Percentiles rank a stretch among this genome's conserved stretches.
Evolutionary conservation across 2,888 invertebrate genomes (phyloP).

Genomic region (Clostera curtula): DNA sequence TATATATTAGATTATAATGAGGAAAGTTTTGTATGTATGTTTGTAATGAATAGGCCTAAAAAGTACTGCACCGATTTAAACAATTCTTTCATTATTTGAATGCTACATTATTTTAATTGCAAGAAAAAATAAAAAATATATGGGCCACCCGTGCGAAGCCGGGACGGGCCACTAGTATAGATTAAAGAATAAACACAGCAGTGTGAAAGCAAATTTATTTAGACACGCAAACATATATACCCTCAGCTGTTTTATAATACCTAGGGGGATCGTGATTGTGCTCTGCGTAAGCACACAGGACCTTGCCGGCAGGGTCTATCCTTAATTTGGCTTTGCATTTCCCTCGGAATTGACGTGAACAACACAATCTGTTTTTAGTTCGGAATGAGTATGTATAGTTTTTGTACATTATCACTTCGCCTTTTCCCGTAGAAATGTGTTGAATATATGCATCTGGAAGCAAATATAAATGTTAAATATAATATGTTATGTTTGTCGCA

Average conservation of each 20-base stretch:
- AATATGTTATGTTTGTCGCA: too few species aligned
- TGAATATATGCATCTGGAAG: slow-evolving; percentile 7
- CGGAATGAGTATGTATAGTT: slow-evolving; percentile 10
- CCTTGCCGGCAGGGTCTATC: slow-evolving; percentile 5
- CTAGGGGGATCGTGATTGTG: slow-evolving; percentile 9
- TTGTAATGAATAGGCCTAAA: too few species aligned
- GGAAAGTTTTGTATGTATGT: too few species aligned
- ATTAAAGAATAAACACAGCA: not conserved
- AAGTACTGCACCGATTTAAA: too few species aligned
- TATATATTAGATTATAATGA: too few species aligned
- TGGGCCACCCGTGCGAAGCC: too few species aligned
- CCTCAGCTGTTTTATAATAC: not conserved
- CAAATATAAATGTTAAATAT: not conserved
- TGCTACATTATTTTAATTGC: too few species aligned
- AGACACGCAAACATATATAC: not conserved
- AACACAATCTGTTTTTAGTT: slow-evolving; percentile 2
- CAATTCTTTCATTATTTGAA: too few species aligned
- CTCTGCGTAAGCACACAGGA: not conserved
- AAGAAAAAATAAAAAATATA: too few species aligned
- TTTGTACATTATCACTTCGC: slow-evolving; percentile 10
- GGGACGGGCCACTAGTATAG: too few species aligned
- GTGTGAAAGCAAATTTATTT: not conserved
- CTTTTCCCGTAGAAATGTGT: slow-evolving; percentile 7
- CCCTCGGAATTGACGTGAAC: slow-evolving; percentile 9
- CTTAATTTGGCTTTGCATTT: slow-evolving; percentile 9